Percentiles rank a stretch among this genome's conserved stretches.
phyloP scores from a whole-genome alignment of 2,113 vertebrate genomes.

The Phoxinus phoxinus region DNA sequence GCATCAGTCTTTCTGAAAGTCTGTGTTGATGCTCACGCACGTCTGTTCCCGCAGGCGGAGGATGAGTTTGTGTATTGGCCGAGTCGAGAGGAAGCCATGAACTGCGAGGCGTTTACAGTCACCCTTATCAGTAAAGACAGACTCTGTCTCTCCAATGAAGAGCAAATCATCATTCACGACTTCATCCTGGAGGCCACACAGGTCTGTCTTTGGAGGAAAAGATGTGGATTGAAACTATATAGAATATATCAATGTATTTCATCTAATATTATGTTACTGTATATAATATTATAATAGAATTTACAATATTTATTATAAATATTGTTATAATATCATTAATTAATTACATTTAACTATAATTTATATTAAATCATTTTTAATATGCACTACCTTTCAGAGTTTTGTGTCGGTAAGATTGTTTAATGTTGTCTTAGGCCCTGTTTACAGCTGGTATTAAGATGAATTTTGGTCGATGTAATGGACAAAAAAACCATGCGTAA shows the following conservation, averaged over 20 bases:
- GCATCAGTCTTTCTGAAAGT: not conserved
- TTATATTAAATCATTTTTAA: too few species aligned
- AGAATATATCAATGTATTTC: not conserved
- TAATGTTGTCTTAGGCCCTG: too few species aligned
- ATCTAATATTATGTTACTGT: not conserved
- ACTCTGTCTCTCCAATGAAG: slow-evolving; percentile 92
- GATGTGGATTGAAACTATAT: not conserved
- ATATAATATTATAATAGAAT: not conserved
- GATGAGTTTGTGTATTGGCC: slow-evolving; percentile 98
- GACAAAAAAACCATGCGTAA: too few species aligned
- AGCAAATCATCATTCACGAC: slow-evolving; percentile 95
- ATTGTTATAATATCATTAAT: too few species aligned
- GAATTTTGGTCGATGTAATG: too few species aligned
- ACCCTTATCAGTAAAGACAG: slow-evolving; percentile 95
- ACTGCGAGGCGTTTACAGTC: slow-evolving; percentile 95
- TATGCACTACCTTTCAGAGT: too few species aligned
- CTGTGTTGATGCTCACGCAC: not conserved
- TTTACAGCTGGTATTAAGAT: too few species aligned
- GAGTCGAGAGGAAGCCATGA: slow-evolving; percentile 94
- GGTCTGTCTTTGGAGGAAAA: slow-evolving; percentile 67
- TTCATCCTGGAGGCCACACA: slow-evolving; percentile 97
- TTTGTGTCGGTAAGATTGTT: too few species aligned
- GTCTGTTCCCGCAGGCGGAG: slow-evolving; percentile 80
- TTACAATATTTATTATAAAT: not conserved
- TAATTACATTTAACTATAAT: too few species aligned